Evolutionary conservation across 2,797 vertebrate genomes (phyloP).

Genomic region (Manis crassicaudata): DNA sequence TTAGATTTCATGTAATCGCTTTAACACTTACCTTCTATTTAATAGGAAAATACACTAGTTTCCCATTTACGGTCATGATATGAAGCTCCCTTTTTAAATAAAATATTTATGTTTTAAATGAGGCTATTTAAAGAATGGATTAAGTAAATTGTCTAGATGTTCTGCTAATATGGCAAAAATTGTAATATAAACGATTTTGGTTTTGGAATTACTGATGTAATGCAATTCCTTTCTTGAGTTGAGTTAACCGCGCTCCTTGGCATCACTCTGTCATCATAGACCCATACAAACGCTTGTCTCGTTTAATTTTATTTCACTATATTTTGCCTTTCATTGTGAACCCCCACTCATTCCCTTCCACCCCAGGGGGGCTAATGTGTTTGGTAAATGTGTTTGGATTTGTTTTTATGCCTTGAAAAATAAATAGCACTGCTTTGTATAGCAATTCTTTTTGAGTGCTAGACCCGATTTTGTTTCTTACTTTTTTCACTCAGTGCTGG

Average conservation of each 20-base stretch:
- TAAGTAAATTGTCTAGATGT: background rate
- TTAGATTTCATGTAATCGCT: background rate
- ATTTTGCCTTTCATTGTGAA: background rate
- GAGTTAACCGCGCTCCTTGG: background rate
- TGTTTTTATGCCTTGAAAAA: constrained; percentile 5
- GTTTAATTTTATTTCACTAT: background rate
- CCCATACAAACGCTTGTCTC: background rate
- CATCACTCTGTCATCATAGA: background rate
- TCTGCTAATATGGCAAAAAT: background rate
- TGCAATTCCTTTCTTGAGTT: background rate
- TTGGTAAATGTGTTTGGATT: background rate
- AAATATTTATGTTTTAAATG: background rate
- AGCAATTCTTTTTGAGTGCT: background rate
- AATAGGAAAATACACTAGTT: background rate
- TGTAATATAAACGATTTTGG: background rate
- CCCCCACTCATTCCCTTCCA: background rate
- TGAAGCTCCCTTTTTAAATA: background rate
- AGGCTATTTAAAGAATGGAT: background rate
- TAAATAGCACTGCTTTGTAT: background rate
- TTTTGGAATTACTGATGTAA: background rate
- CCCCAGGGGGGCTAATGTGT: background rate
- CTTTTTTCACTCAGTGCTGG: background rate
- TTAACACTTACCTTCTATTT: background rate
- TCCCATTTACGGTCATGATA: background rate
- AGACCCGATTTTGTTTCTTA: background rate